phyloP scores from a whole-genome alignment of 1,140 invertebrate species.

The Mylabris phalerata region DNA sequence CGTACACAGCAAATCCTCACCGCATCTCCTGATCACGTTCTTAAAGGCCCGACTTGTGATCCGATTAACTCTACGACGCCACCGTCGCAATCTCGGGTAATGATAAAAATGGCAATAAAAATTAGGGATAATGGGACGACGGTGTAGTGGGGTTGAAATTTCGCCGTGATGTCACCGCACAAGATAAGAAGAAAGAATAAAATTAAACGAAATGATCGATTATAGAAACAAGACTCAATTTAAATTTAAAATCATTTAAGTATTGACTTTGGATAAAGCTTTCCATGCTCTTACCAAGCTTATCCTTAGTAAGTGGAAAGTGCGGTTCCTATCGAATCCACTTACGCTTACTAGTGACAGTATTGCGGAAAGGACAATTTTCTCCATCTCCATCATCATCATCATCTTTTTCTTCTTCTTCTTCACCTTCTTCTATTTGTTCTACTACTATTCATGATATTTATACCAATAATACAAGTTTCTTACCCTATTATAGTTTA shows the following conservation, averaged over 20 bases:
- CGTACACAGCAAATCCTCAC: slow-evolving; percentile 35
- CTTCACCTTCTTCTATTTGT: no score
- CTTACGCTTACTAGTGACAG: slow-evolving; percentile 16
- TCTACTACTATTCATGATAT: no score
- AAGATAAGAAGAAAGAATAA: slow-evolving; percentile 18
- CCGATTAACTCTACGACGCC: slow-evolving; percentile 38
- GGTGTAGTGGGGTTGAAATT: slow-evolving; percentile 19
- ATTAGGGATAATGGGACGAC: slow-evolving; percentile 38
- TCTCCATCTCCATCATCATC: background rate
- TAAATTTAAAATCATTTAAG: slow-evolving; percentile 38
- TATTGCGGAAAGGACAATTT: slow-evolving; percentile 12
- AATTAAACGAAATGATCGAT: slow-evolving; percentile 31
- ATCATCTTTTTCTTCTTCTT: no score
- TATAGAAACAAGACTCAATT: slow-evolving; percentile 34
- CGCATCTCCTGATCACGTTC: slow-evolving; percentile 38
- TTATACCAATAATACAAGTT: slow-evolving; percentile 5
- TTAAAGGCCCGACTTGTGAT: slow-evolving; percentile 38
- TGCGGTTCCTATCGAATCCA: slow-evolving; percentile 33
- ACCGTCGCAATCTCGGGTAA: slow-evolving; percentile 40
- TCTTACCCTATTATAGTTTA: slow-evolving; percentile 7
- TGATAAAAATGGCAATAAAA: slow-evolving; percentile 43
- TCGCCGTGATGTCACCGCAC: slow-evolving; percentile 22
- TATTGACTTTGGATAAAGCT: slow-evolving; percentile 36
- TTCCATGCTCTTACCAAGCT: slow-evolving; percentile 22
- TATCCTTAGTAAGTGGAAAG: slow-evolving; percentile 33